Conservation (phyloP, 92 coral and sea anemone genomes). For the Bergia puertoricense region DNA sequence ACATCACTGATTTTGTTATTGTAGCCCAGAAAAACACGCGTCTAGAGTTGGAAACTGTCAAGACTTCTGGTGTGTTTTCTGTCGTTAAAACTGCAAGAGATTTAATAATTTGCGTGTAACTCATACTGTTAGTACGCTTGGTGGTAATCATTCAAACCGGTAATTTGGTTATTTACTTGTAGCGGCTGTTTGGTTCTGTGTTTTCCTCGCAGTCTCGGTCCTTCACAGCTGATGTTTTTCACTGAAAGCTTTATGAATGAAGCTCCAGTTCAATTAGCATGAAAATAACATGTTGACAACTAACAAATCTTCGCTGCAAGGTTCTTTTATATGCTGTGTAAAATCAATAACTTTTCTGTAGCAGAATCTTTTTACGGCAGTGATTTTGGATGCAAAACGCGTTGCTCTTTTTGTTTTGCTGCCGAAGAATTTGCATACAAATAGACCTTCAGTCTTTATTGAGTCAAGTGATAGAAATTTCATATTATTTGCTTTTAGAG, state of each 20-base stretch:
- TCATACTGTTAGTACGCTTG: slow-evolving; percentile 16
- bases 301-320: background rate
- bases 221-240: background rate
- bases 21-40: background rate
- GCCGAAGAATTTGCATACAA: slow-evolving; percentile 75
- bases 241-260: background rate
- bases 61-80: slow-evolving; percentile 20
- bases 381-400: slow-evolving; percentile 32
- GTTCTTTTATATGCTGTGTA: background rate
- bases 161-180: background rate
- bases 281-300: background rate
- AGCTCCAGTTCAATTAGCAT: background rate
- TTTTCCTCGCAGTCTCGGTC: slow-evolving; percentile 10
- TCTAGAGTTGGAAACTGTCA: background rate
- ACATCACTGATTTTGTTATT: slow-evolving; percentile 15
- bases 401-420: slow-evolving; percentile 32
- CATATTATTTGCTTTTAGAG: slow-evolving; percentile 49
- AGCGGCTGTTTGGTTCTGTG: background rate
- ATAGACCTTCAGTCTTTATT: slow-evolving; percentile 65
- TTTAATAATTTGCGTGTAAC: slow-evolving; percentile 27
- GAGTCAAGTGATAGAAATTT: slow-evolving; percentile 51
- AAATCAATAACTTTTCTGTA: slow-evolving; percentile 10
- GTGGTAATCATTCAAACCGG: slow-evolving; percentile 2
- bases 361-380: slow-evolving; percentile 36
- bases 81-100: slow-evolving; percentile 45